Evolutionary conservation across 2,797 vertebrate genomes (phyloP).

Genomic region (Chaetophractus vellerosus): DNA sequence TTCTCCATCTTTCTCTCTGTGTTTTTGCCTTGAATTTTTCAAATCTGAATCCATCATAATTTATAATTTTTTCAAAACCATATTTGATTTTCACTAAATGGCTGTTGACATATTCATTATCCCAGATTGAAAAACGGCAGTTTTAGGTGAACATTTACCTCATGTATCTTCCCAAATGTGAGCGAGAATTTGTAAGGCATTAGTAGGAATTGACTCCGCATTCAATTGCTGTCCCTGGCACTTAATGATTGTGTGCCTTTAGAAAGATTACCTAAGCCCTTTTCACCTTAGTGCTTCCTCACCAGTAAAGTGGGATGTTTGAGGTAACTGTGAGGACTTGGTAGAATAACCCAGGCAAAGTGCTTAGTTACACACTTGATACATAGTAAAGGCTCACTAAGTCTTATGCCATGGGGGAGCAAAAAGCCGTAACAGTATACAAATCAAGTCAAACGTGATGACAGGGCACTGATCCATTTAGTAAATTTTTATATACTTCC

Average conservation of each 20-base stretch:
- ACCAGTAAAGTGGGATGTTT: not conserved
- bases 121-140: too few species aligned
- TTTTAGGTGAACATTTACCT: not conserved
- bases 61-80: not conserved
- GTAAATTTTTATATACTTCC: not conserved
- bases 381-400: rapidly evolving
- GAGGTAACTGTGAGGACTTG: rapidly evolving
- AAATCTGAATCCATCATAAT: not conserved
- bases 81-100: not conserved
- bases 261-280: too few species aligned
- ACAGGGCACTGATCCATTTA: rapidly evolving
- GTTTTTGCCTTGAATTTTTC: not conserved
- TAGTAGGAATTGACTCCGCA: too few species aligned
- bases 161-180: not conserved
- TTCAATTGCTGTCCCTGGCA: too few species aligned
- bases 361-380: rapidly evolving
- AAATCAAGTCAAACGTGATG: rapidly evolving
- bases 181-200: rapidly evolving
- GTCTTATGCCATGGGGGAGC: rapidly evolving
- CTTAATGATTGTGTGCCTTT: too few species aligned
- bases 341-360: rapidly evolving
- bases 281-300: not conserved
- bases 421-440: rapidly evolving
- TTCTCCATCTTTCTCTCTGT: not conserved
- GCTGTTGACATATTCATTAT: not conserved